Conservation (phyloP, 2,113 vertebrate genomes). For the Passer montanus region DNA sequence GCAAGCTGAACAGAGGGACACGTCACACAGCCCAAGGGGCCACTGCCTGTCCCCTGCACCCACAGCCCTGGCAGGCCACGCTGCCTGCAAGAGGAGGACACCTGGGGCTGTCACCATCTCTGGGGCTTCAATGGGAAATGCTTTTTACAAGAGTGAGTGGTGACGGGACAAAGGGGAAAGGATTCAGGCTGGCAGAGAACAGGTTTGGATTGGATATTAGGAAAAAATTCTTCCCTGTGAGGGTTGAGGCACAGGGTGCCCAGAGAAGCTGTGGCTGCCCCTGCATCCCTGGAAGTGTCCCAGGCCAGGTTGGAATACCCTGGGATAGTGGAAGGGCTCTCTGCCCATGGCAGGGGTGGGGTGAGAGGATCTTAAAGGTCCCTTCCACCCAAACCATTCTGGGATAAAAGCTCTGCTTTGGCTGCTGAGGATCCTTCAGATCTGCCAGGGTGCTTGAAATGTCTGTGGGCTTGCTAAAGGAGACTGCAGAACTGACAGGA, state of each 20-base stretch:
- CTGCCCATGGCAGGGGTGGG: neutral
- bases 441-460: neutral
- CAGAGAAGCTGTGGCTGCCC: neutral
- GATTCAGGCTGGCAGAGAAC: neutral
- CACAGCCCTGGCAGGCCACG: neutral
- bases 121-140: neutral
- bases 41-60: neutral
- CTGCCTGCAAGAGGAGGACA: neutral
- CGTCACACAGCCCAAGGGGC: neutral
- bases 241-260: rapidly evolving
- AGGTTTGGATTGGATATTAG: neutral
- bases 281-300: neutral
- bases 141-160: rapidly evolving
- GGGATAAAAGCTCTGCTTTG: neutral
- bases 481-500: neutral
- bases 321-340: neutral
- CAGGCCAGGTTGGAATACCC: neutral
- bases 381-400: neutral
- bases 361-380: neutral
- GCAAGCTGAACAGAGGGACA: constrained; percentile 70
- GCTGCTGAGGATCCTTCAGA: neutral
- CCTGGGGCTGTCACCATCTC: neutral
- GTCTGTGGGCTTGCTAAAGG: neutral
- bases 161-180: neutral
- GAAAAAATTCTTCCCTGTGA: neutral